Base-by-base conservation (phyloP, 1,140 invertebrate species). In the Drosophila guanche region DNA sequence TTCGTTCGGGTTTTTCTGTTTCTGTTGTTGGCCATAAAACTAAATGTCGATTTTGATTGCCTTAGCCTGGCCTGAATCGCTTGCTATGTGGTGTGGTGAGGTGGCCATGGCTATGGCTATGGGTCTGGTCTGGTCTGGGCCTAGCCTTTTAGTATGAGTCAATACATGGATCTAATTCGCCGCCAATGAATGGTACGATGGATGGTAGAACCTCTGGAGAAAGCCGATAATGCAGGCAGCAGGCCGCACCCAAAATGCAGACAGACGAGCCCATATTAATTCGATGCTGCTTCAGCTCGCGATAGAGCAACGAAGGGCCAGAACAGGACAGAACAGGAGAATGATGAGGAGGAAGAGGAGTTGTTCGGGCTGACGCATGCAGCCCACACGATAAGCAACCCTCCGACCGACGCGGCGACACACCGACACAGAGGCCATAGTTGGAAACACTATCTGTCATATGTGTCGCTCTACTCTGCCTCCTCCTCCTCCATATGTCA, bases 351-450 rank as follows among this genome's bases (percentile, higher is more conserved):
- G 41, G 41, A 14, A 8, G 33, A 37, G 10, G 33, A 37, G 33
- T 37, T 37, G 10, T 10, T 12, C 29, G 40, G 48, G 23, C 43
- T 56, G 66, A 69, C 50, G 65, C 66, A 76, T 53, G 48, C 66
- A 73, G 67, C 73, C 60, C 58, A 72, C 58, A 72, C 72, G 74
- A 57, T 80, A 74, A 74, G 66, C 70, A 74, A 74, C 70, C 70
- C 70, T 47, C 53, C 37, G 22, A 40, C 41, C 23, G 41, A 40
- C 42, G n/a, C 37, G 12, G 37, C 43, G 23, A 25, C 43, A 27
- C 33, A 20, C 16, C 16, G 16, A 12, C 51, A 63, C 71, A 43
- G 70, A 74, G 70, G 70, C 70, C 70, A 74, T 74, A 74, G 70
- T 74, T 74, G 70, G 70, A 73, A 40, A 69, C 33, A 37, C 33